Evolutionary conservation across 2,888 invertebrate genomes (phyloP), one percentile per base, ranked within the genome.

Genomic region (Euproctis similis): DNA sequence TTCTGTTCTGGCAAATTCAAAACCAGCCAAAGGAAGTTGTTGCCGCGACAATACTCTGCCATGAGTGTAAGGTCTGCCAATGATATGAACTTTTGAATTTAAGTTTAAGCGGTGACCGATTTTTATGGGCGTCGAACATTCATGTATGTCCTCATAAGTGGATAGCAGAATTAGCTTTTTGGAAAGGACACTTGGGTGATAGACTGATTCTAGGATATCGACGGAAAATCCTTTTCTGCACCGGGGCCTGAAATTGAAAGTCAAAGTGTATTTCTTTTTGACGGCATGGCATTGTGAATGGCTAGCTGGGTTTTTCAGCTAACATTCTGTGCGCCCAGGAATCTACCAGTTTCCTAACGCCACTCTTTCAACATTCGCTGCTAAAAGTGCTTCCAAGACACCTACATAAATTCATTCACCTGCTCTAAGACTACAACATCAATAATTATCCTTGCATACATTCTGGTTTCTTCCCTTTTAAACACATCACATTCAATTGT

Each of bases 141-240:
- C 49, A 1, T 44, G 29, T 39, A 77, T 59, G 24, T 60, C 63
- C 34, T 68, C 69, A 26, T 57, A 56, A 13, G 62, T 71, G 1
- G 64, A 63, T 31, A 82, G 34, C 4, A 80, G 46, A 2, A 71
- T 71, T 18, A 82, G 42, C 12, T 57, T 65, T 26, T 66, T 69
- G 1, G 69, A 65, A 9, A 62, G 33, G 0, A 59, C 53, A 2
- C 68, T 72, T 1, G 68, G 62, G 29, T 74, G 70, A 5, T 50
- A 43, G 19, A 78, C 47, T 1, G 54, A 40, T 26, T 74, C 67
- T 6, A 64, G 50, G 2, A 50, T 36, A 24, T 73, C 63, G 7
- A 77, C 56, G 0, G 68, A 23, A 36, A 78, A 77, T 5, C 74
- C 72, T 56, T 75, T 80, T 46, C 68, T 77, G 55, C 82, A 82